phyloP scores from a whole-genome alignment of 2,113 vertebrate genomes.

The Toxotes jaculatrix region DNA sequence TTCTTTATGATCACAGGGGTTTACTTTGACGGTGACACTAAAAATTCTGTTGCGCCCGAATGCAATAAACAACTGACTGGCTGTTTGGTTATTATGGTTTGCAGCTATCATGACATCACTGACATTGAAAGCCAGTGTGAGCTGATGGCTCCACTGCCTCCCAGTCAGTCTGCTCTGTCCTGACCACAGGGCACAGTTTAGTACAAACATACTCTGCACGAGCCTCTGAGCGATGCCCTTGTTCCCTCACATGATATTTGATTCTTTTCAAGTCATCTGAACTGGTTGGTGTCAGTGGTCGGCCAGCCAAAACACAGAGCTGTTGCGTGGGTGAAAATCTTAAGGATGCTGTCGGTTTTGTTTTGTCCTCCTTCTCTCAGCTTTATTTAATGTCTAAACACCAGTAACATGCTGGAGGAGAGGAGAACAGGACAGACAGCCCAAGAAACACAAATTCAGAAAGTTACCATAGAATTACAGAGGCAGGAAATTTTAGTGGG shows the following conservation, averaged over 20 bases:
- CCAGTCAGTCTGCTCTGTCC: slow-evolving; percentile 47
- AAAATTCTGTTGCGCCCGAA: background rate
- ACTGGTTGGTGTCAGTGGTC: background rate
- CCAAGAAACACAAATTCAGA: background rate
- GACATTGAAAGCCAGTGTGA: slow-evolving; percentile 45
- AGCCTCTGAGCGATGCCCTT: slow-evolving; percentile 45
- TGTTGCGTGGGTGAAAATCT: slow-evolving; percentile 4
- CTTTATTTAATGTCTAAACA: slow-evolving; percentile 2
- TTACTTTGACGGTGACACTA: background rate
- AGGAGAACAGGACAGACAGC: background rate
- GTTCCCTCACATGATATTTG: slow-evolving; percentile 44
- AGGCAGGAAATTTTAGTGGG: slow-evolving; percentile 4
- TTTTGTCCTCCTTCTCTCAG: background rate
- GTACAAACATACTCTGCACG: slow-evolving; percentile 17
- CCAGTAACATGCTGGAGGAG: background rate
- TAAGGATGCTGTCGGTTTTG: background rate
- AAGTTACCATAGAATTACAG: slow-evolving; percentile 13
- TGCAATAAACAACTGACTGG: slow-evolving; percentile 4
- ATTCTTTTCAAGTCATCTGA: slow-evolving; percentile 22
- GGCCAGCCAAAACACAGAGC: background rate
- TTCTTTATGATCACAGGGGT: background rate
- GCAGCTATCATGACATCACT: slow-evolving; percentile 38
- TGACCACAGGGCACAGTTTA: slow-evolving; percentile 17
- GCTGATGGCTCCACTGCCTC: slow-evolving; percentile 39
- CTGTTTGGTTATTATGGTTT: slow-evolving; percentile 17